Evolutionary conservation across 1,140 invertebrate species (phyloP), one percentile per base, ranked within the genome.

Genomic region (Ceratosolen solmsi): DNA sequence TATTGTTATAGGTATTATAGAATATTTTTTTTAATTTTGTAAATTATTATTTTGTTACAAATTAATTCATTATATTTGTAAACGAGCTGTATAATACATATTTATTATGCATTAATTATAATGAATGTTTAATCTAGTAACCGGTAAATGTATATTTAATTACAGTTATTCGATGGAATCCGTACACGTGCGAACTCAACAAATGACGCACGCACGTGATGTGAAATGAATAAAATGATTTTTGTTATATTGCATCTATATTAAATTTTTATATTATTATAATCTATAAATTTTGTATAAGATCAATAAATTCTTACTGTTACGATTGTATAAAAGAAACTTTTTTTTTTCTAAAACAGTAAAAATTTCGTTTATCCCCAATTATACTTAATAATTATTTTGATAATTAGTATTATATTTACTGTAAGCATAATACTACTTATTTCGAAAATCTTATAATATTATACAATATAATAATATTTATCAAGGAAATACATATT

Each of bases 161-260:
- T 63, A 54, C 41, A 74, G 56, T 65, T 22, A 73, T 80, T 63
- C 46, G 54, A 60, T 73, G n/a, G 70, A 80, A 73, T 72, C 70
- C 54, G 2, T 51, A 72, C 71, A 80, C 79, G 79, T 65, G 51
- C n/a, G 46, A 60, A 72, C 25, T 71, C 30, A 80, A n/a, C 20
- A 72, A n/a, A n/a, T n/a, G 60, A 58, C 33, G 54, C 20, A 46
- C 1, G 38, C n/a, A 22, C 38, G 25, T n/a, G 79, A 63, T 63
- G 46, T 13, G 13, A 22, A 20, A 27, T 25, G 49, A 38, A 71
- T 71, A 38, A n/a, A 70, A 36, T 79, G 36, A 65, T 65, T 68
- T 17, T 78, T 75, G 2, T 38, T 77, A 51, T 65, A 30, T 13
- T 30, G 27, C 4, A 46, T 74, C 20, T 15, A 54, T 4, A 22